Percentiles rank a stretch among this genome's conserved stretches.
phyloP scores from a whole-genome alignment of 2,888 invertebrate species.

The Troides helena region DNA sequence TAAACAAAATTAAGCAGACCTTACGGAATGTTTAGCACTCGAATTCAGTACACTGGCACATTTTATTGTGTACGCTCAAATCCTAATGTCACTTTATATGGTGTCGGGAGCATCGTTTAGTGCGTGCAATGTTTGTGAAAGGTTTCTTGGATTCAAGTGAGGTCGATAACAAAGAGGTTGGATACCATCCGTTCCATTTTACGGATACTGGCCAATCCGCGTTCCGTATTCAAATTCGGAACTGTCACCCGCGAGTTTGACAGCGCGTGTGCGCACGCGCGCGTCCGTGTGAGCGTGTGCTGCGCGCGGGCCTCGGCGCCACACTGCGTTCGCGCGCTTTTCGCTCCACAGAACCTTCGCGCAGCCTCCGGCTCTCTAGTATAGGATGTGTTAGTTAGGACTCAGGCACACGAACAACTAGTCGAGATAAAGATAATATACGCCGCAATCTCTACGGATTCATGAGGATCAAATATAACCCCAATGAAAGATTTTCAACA shows the following conservation, averaged over 20 bases:
- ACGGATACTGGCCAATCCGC: slow-evolving; percentile 28
- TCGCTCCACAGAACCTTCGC: slow-evolving; percentile 71
- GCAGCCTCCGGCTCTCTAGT: slow-evolving; percentile 60
- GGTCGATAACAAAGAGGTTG: slow-evolving; percentile 51
- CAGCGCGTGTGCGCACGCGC: slow-evolving; percentile 60
- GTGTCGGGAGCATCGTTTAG: slow-evolving; percentile 7
- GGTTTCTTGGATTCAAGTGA: slow-evolving; percentile 40
- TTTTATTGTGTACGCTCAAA: slow-evolving; percentile 39
- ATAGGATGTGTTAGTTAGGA: slow-evolving; percentile 59
- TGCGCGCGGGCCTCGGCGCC: slow-evolving; percentile 75
- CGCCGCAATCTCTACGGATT: slow-evolving; percentile 45
- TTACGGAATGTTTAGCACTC: slow-evolving; percentile 69
- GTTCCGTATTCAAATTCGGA: slow-evolving; percentile 53
- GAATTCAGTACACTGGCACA: slow-evolving; percentile 59
- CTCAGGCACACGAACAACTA: slow-evolving; percentile 31
- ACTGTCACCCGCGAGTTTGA: slow-evolving; percentile 60
- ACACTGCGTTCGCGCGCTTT: slow-evolving; percentile 80
- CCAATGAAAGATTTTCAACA: too few relatives aligned
- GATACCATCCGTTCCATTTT: slow-evolving; percentile 62
- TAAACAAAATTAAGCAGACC: slow-evolving; percentile 65
- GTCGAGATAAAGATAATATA: slow-evolving; percentile 39
- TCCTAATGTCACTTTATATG: slow-evolving; percentile 45
- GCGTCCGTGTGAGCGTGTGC: slow-evolving; percentile 68
- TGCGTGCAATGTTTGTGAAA: slow-evolving; percentile 22
- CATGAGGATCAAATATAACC: not conserved